Evolutionary conservation across 2,888 invertebrate species (phyloP).

Genomic region (Mesochorus sp.): DNA sequence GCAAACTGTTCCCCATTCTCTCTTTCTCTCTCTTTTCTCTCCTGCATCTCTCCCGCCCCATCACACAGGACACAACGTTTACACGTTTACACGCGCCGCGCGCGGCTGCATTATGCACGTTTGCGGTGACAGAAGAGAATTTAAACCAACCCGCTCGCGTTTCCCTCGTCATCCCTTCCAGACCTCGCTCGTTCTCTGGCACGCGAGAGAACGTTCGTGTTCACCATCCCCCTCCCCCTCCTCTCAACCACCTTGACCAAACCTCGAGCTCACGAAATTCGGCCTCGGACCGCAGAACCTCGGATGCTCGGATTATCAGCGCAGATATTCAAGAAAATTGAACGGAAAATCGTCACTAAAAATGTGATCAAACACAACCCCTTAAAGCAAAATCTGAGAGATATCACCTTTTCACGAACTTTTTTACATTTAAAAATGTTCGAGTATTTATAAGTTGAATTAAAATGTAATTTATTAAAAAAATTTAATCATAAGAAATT

Average conservation of each 20-base stretch:
- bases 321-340: too few relatives aligned
- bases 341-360: too few relatives aligned
- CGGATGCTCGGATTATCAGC: too few relatives aligned
- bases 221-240: background rate
- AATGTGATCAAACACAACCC: too few relatives aligned
- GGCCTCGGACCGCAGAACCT: too few relatives aligned
- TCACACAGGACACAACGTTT: conserved; percentile 66
- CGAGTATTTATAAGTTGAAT: too few relatives aligned
- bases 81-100: conserved; percentile 76
- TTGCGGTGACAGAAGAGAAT: conserved; percentile 81
- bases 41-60: background rate
- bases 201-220: conserved; percentile 5
- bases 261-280: background rate
- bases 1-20: conserved; percentile 61
- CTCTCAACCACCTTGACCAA: background rate
- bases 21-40: conserved; percentile 6
- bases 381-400: too few relatives aligned
- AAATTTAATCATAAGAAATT: too few relatives aligned
- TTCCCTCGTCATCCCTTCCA: conserved; percentile 48
- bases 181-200: background rate
- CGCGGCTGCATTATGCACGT: conserved; percentile 81
- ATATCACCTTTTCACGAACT: too few relatives aligned
- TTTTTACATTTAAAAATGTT: too few relatives aligned
- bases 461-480: too few relatives aligned
- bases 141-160: conserved; percentile 75